Conservation (phyloP, 2,113 vertebrate species). For the Macroglossus sobrinus region DNA sequence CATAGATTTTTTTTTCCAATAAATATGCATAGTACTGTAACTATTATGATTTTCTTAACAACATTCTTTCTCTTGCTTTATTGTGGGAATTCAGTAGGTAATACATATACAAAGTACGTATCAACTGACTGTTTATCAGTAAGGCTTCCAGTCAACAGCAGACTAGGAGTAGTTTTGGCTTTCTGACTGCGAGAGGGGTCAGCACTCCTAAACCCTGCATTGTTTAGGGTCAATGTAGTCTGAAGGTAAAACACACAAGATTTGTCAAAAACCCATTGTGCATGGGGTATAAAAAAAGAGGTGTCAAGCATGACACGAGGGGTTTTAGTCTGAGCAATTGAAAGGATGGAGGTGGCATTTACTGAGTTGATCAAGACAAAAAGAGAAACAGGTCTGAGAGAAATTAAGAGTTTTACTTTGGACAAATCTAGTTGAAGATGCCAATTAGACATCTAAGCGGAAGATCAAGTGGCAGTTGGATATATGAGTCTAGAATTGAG, state of each 20-base stretch:
- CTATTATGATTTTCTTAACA: background rate
- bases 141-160: background rate
- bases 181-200: background rate
- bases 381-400: background rate
- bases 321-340: background rate
- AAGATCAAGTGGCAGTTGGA: background rate
- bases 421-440: background rate
- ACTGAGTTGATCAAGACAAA: background rate
- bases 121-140: background rate
- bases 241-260: background rate
- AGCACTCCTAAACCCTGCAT: background rate
- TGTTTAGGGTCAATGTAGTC: background rate
- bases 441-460: background rate
- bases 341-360: background rate
- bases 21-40: background rate
- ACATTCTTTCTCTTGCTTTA: background rate
- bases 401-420: background rate
- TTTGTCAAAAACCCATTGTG: background rate
- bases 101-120: background rate
- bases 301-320: background rate
- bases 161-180: background rate
- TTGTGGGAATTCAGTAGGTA: background rate
- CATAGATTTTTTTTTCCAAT: background rate
- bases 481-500: background rate
- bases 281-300: background rate